These are phyloP conservation scores for Girardinichthys multiradiatus DNA, from an alignment of 2,113 vertebrate species.

Conservation along the genomic window DNA sequence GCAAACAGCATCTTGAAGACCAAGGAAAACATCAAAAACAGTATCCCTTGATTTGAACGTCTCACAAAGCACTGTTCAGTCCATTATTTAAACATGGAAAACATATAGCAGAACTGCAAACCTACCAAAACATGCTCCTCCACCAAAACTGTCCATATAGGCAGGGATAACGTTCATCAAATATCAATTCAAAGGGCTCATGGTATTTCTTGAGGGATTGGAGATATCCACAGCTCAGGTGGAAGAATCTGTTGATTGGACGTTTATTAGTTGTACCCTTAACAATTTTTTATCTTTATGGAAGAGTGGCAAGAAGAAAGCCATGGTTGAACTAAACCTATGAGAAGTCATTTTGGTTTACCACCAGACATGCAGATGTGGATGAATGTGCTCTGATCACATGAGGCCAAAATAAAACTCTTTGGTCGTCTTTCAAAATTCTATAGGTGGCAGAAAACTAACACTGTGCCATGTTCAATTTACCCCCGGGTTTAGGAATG, in stretches of 20 bases:
- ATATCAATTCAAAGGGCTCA: neutral
- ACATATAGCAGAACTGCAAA: too few relatives aligned
- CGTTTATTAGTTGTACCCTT: neutral
- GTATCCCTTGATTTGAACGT: neutral
- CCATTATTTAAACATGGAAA: too few relatives aligned
- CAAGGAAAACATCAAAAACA: neutral
- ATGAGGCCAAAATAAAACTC: neutral
- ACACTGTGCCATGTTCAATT: neutral
- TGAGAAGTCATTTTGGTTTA: neutral
- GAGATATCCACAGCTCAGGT: neutral
- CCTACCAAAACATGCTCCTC: too few relatives aligned
- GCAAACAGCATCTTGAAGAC: neutral
- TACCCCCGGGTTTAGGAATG: too few relatives aligned
- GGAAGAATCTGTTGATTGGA: neutral
- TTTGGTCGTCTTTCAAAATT: neutral
- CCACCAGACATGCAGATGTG: neutral
- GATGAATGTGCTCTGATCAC: neutral
- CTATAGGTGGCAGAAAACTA: neutral
- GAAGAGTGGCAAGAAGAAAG: neutral
- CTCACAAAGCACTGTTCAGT: too few relatives aligned
- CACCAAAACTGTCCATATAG: neutral
- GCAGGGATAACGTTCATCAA: neutral
- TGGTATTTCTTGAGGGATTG: neutral
- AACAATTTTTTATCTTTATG: neutral
- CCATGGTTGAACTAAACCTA: neutral